These are phyloP conservation scores for Tympanoctomys barrerae DNA, from an alignment of 2,797 vertebrate genomes.

Conservation along the genomic window DNA sequence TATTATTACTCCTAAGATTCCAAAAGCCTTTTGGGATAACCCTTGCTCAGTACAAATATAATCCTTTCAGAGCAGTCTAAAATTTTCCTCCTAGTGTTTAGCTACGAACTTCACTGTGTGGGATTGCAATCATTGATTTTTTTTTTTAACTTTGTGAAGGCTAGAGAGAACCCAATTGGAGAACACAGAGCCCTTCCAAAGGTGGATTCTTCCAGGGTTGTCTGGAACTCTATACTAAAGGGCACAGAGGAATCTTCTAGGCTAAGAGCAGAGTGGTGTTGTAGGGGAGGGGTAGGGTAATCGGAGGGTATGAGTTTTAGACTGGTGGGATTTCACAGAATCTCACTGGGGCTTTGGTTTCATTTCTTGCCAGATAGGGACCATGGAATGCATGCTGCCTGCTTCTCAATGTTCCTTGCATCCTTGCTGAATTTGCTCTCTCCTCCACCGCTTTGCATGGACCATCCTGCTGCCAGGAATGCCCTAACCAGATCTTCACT, in stretches of 20 bases:
- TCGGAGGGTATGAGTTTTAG: neutral
- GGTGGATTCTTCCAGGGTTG: neutral
- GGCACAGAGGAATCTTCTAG: neutral
- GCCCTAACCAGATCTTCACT: neutral
- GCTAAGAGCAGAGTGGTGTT: neutral
- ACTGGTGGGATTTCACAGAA: neutral
- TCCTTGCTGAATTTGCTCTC: neutral
- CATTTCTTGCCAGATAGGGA: neutral
- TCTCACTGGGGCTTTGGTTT: neutral
- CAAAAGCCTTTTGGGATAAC: neutral
- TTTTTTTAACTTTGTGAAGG: neutral
- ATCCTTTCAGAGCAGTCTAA: constrained; percentile 10
- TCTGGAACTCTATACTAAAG: neutral
- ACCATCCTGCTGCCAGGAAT: neutral
- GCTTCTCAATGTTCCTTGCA: neutral
- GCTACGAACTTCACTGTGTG: neutral
- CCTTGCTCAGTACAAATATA: neutral
- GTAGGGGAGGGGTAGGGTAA: neutral
- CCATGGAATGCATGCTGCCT: too few species aligned
- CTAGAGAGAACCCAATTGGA: neutral
- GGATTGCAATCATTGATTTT: neutral
- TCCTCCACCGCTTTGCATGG: neutral
- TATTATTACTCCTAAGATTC: neutral
- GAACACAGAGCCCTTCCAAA: neutral
- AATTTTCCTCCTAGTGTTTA: neutral